Conservation (phyloP, 2,888 invertebrate species). For the Dorcus hopei region DNA sequence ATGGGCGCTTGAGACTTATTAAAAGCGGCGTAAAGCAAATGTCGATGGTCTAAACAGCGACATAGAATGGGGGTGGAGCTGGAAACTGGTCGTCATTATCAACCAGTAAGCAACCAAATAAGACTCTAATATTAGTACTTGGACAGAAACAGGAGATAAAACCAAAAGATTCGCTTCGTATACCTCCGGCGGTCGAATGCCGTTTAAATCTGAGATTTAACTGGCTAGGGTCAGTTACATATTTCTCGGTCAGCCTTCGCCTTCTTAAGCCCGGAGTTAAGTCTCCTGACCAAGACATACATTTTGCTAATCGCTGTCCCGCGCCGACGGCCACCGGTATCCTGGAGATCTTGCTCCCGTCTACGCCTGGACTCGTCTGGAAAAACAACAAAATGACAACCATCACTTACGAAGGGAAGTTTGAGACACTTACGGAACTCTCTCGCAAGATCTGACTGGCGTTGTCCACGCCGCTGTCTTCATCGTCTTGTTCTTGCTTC, state of each 20-base stretch:
- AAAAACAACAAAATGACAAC: slow-evolving; percentile 12
- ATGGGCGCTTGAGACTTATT: no score
- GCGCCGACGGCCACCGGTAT: slow-evolving; percentile 62
- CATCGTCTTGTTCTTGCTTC: slow-evolving; percentile 45
- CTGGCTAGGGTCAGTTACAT: slow-evolving; percentile 80
- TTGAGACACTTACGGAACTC: slow-evolving; percentile 40
- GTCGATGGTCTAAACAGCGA: no score
- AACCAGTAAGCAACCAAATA: no score
- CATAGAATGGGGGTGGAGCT: no score
- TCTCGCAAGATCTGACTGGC: slow-evolving; percentile 48
- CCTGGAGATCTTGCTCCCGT: slow-evolving; percentile 55
- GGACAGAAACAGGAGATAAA: no score
- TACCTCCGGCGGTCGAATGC: slow-evolving; percentile 49
- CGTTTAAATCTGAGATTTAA: slow-evolving; percentile 77
- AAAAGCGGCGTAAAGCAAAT: no score
- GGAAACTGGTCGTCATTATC: no score
- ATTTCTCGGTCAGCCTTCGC: slow-evolving; percentile 75
- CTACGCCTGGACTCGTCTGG: slow-evolving; percentile 47
- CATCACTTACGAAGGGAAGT: background rate
- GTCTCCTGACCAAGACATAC: slow-evolving; percentile 66
- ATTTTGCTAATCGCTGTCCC: slow-evolving; percentile 60
- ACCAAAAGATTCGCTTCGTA: background rate
- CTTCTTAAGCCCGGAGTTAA: slow-evolving; percentile 69
- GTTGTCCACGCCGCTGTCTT: slow-evolving; percentile 49
- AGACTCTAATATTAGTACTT: no score